Conservation (phyloP, 2,113 vertebrate species). For the Entelurus aequoreus region DNA sequence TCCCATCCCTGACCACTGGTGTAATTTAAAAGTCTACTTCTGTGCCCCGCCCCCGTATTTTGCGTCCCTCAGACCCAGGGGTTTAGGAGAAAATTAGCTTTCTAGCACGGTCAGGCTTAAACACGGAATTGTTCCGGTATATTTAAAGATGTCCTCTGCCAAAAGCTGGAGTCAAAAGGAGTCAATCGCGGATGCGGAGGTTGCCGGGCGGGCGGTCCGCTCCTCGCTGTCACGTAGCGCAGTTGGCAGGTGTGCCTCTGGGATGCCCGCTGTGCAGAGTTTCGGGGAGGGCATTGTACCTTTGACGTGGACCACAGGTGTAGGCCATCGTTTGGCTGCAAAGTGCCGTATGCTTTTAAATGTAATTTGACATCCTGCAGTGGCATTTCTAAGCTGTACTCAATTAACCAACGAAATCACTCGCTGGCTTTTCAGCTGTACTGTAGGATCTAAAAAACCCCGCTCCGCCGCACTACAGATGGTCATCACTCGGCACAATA, state of each 20-base stretch:
- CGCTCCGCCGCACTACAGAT: constrained; percentile 19
- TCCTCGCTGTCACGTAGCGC: constrained; percentile 15
- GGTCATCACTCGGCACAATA: constrained; percentile 15
- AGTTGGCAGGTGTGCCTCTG: constrained; percentile 25
- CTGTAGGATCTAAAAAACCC: background rate
- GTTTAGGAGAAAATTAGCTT: constrained; percentile 73
- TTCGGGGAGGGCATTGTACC: constrained; percentile 41
- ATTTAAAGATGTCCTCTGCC: constrained; percentile 69
- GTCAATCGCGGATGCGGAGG: constrained; percentile 22
- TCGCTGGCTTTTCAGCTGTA: background rate
- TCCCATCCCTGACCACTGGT: constrained; percentile 53
- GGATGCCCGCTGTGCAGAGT: constrained; percentile 35
- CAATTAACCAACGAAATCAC: background rate
- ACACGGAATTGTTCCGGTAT: constrained; percentile 66
- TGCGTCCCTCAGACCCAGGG: constrained; percentile 65
- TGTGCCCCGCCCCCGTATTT: constrained; percentile 35
- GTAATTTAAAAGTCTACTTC: constrained; percentile 66
- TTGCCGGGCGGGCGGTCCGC: constrained; percentile 2
- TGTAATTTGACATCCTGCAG: background rate
- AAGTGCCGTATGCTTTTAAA: background rate
- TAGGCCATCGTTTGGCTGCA: constrained; percentile 27
- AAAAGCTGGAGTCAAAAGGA: constrained; percentile 41
- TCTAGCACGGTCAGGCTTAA: constrained; percentile 73
- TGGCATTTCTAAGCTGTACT: background rate
- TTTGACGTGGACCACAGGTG: constrained; percentile 28